Base-by-base conservation (phyloP, 2,113 vertebrate species). In the Paracanthobrama guichenoti region DNA sequence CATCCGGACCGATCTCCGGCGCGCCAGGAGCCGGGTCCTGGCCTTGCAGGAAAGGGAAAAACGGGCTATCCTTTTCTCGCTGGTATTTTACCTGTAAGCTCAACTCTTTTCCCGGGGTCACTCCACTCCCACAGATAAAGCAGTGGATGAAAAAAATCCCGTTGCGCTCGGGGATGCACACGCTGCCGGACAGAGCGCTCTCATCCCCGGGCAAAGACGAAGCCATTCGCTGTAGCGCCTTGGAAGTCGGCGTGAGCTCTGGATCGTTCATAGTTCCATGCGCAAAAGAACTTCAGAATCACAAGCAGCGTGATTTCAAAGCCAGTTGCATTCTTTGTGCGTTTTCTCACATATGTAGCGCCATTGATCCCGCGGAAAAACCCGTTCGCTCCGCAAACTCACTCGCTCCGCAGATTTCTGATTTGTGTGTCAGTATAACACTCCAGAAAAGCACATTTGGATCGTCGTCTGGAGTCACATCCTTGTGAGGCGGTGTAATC, bases 1-100 rank as follows among this genome's bases (percentile, higher is more conserved):
- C 97, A 80, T 96, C 96, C 80, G 95, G 89, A 86, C 90, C 93
- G 80, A 97, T 89, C 86, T 93, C 96, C 83, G 92, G 95, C 87
- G 97, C 97, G 57, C 97, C 97, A 69, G 97, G 97, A n/a, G 97
- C 97, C 84, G 97, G 95, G 87, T 98, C 97, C 89, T 98, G 97
- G 77, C 96, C 96, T 91, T 96, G 96, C 74, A 98, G 92, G 84
- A 98, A 98, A 1, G 97, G 97, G 90, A 97, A 98, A 91, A 96
- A 97, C 12, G 96, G 95, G 84, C 91, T 22, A 86, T 92, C 92
- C 82, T 95, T 71, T 57, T 82, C 95, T 50, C 93, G 91, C 39
- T 94, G 92, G 64, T 91, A 92, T 85, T 93, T 93, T 59, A 96
- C 96, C 85, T 95, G 96, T 79, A 98, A 90, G 91, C 89, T 90